These are phyloP conservation scores for Amaurobius ferox DNA, from an alignment of 2,888 invertebrate species.

Conservation along the genomic window DNA sequence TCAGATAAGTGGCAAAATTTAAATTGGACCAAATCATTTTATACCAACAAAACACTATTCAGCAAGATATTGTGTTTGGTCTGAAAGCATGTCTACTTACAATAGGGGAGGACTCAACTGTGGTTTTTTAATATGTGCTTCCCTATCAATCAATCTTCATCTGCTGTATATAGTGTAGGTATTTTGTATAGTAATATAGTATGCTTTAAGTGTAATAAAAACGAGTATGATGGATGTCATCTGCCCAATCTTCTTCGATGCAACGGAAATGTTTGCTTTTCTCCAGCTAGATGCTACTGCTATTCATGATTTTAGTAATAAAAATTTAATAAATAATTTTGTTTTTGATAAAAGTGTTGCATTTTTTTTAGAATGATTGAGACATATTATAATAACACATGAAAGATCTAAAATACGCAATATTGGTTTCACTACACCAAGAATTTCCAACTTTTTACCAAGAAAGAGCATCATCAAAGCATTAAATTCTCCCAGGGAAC, in stretches of 20 bases:
- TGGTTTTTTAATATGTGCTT: conserved; percentile 50
- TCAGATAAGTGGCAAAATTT: conserved; percentile 60
- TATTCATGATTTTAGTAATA: conserved; percentile 67
- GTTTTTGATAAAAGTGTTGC: conserved; percentile 60
- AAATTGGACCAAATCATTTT: conserved; percentile 62
- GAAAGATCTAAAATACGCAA: no score
- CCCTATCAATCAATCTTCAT: conserved; percentile 47
- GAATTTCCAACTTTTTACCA: no score
- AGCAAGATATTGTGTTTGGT: conserved; percentile 35
- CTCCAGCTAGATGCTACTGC: conserved; percentile 65
- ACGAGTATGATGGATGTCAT: conserved; percentile 35
- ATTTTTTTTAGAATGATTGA: not conserved
- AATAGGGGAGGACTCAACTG: conserved; percentile 24
- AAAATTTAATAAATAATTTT: conserved; percentile 68
- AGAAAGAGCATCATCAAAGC: no score
- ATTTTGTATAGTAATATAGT: conserved; percentile 69
- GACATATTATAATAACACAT: no score
- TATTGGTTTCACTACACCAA: no score
- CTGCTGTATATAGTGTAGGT: conserved; percentile 71
- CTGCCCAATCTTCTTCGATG: conserved; percentile 27
- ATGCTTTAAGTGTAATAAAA: conserved; percentile 65
- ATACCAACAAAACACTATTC: conserved; percentile 11
- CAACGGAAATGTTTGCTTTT: conserved; percentile 45
- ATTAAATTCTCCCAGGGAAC: no score
- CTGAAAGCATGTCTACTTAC: conserved; percentile 23